Base-by-base conservation (phyloP, 2,113 vertebrate genomes). In the Rattus norvegicus region DNA sequence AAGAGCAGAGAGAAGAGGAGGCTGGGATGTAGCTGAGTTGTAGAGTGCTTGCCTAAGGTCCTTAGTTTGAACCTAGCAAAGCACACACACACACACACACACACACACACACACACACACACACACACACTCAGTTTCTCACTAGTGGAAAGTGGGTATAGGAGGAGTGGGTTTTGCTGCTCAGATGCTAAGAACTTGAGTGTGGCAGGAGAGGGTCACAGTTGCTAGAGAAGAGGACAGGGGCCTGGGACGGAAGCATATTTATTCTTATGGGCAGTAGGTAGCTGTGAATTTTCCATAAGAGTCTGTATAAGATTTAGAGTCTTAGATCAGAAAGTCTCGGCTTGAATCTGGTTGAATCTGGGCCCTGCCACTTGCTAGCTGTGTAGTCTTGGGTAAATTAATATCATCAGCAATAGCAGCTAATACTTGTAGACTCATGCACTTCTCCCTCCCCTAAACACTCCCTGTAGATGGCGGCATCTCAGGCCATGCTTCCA, bases 331-430 rank as follows among this genome's bases (percentile, higher is more conserved):
- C 14, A 22, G 33, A 80, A 9, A 52, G 24, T 49, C 63, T 87
- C 39, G 61, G 43, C 80, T 77, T 90, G 90, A 95, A 91, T 91
- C 76, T 33, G 52, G 33, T 77, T 90, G 90, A 95, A 91, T 91
- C 76, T 33, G 52, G 33, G 5, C 54, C n/a, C 67, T 93, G 26
- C 26, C n/a, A 54, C 56, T 88, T 91, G 87, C 36, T 43, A 91
- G 24, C 77, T 94, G 24, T 77, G 61, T 96, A 59, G 85, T 92
- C 61, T 92, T 22, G 33, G 70, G 70, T 54, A 91, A 33, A 81
- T 94, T 91, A 81, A 39, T 90, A 79, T 91, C 59, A 59, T 36
- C 65, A 84, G 36, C 49, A 88, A 85, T 0, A 79, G n/a, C 16
- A 39, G 43, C 61, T 92, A 91, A 17, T 49, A 76, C 56, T 72